Percentiles rank a stretch among this genome's conserved stretches.
Evolutionary conservation across 2,797 vertebrate species (phyloP).

Genomic region (Remorina albescens): DNA sequence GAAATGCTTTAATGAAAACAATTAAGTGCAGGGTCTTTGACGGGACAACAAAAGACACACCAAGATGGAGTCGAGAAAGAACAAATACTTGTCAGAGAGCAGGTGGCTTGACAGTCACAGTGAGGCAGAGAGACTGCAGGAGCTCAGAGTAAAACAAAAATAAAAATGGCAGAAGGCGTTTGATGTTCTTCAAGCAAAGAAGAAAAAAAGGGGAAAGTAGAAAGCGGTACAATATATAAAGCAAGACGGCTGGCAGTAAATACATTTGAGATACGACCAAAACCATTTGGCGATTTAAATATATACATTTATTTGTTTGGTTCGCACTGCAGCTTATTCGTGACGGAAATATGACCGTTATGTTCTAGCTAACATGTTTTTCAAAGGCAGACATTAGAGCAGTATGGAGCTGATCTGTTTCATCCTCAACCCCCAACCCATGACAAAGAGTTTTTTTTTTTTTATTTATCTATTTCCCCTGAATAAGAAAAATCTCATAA

Average conservation of each 20-base stretch:
- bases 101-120: slow-evolving; percentile 23
- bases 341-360: neutral
- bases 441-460: neutral
- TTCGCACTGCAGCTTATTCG: neutral
- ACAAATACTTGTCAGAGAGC: slow-evolving; percentile 21
- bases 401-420: neutral
- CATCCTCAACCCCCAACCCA: slow-evolving; percentile 14
- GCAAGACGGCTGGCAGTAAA: neutral
- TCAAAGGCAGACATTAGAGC: slow-evolving; percentile 4
- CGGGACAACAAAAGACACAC: slow-evolving; percentile 45
- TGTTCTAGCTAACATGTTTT: neutral
- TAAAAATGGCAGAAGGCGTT: neutral
- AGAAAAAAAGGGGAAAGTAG: neutral
- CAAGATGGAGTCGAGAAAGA: slow-evolving; percentile 38
- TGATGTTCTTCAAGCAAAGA: slow-evolving; percentile 1
- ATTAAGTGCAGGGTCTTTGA: slow-evolving; percentile 42
- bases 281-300: neutral
- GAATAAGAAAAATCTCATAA: slow-evolving; percentile 66
- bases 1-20: slow-evolving; percentile 54
- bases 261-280: neutral
- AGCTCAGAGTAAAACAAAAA: slow-evolving; percentile 12
- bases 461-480: slow-evolving; percentile 48
- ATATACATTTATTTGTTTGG: neutral
- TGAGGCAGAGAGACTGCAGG: slow-evolving; percentile 17
- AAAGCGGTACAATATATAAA: neutral